These are phyloP conservation scores for Dasyurus viverrinus DNA, from an alignment of 2,113 vertebrate genomes.

Conservation along the genomic window DNA sequence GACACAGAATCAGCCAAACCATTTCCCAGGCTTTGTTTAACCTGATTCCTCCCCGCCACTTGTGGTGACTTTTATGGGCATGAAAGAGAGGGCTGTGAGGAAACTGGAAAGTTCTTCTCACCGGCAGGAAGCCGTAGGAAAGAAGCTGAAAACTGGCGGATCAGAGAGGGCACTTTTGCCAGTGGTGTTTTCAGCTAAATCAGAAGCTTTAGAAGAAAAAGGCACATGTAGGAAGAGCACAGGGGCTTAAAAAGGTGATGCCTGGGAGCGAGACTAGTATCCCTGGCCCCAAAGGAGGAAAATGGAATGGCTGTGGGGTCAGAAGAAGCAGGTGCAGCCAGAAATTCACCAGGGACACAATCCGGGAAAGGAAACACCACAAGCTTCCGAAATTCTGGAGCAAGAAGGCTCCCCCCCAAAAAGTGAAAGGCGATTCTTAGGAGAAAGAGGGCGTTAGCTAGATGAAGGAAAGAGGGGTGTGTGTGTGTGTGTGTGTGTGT, in stretches of 20 bases:
- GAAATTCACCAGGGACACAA: background rate
- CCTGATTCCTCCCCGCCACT: background rate
- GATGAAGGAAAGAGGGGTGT: background rate
- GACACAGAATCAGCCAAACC: background rate
- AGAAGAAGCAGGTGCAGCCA: background rate
- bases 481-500: no score
- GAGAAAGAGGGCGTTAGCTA: background rate
- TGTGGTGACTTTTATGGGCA: background rate
- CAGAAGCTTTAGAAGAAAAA: background rate
- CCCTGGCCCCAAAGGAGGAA: background rate
- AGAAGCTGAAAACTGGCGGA: background rate
- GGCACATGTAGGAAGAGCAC: background rate
- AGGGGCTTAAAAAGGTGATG: background rate
- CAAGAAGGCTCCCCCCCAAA: background rate
- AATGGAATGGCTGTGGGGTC: background rate
- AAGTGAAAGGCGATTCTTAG: background rate
- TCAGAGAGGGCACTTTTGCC: background rate
- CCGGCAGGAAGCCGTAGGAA: background rate
- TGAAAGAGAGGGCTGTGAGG: background rate
- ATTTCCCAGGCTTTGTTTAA: background rate
- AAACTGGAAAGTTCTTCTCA: background rate
- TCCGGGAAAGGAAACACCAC: background rate
- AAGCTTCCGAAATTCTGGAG: background rate
- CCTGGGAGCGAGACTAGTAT: background rate
- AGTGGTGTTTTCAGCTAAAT: background rate